Base-by-base conservation (phyloP, 2,888 invertebrate species). In the Cosmorhoe ocellata region DNA sequence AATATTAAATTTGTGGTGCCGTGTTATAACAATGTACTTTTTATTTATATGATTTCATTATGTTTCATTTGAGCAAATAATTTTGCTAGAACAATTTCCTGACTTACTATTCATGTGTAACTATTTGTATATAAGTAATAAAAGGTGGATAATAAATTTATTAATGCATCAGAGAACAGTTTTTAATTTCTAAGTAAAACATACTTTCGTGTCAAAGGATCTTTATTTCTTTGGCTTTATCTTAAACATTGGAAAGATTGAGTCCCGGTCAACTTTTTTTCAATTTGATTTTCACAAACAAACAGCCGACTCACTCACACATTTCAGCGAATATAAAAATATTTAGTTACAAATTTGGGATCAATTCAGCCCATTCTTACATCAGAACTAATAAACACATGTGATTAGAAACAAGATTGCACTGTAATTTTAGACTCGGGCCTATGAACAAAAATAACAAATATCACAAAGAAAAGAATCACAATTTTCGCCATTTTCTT, bases 201-300 rank as follows among this genome's bases (percentile, higher is more conserved):
- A 13, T 28, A 56, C 64, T 6, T 50, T 49, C 61, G 71, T 71
- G 76, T 76, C 67, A 74, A 74, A 77, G 66, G 69, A 69, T 66
- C 64, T 76, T 82, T 81, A 80, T 81, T 81, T 80, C 80, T 84
- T 85, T 84, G 84, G 81, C 72, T 81, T 75, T 72, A 79, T 74
- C 61, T 41, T 58, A 56, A 45, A 54, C 47, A 47, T 52, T 33
- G 39, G 42, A 44, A 58, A 56, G 42, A 43, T 34, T 32, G 47
- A 48, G 46, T 42, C 53, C 48, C 52, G 33, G 41, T 34, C 38
- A 36, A 45, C 33, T 46, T 33, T 38, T 24, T 24, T 24, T 24
- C 6, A 24, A 24, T 5, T 7, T 24, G 24, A 7, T 24, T 24
- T 7, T 3, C 18, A 26, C 26, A 24, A 24, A 24, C 28, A n/a